Evolutionary conservation across 2,888 invertebrate genomes (phyloP), one percentile per base, ranked within the genome.

Genomic region (Neocrepidodera transversa): DNA sequence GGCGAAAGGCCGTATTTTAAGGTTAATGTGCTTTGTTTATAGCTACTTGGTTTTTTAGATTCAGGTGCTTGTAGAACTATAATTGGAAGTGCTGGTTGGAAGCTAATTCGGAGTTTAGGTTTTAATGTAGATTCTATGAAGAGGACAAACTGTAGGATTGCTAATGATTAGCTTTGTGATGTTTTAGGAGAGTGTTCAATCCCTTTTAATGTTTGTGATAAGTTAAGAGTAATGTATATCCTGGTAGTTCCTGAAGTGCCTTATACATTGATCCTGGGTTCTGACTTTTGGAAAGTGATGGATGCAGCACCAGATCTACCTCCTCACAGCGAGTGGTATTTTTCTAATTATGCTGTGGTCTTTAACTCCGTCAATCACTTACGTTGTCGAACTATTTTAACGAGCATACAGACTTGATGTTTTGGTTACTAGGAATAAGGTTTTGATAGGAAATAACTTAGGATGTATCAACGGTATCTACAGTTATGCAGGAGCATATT

Each of bases 401-500:
- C 28, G 5, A 8, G 10, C 2, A 2, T 4, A 2, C 18, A 40
- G 10, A 28, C 42, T 26, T 8, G 8, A 28, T 6, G 28, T 10
- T 8, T 28, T 28, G 10, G 28, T 60, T 54, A 10, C 63, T 65
- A 23, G 61, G 62, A 36, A 56, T 58, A 17, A 16, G 59, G 18
- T 57, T 53, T 40, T 66, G 61, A 40, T 60, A 58, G 7, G 64
- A 66, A 2, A 54, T 59, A 4, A 62, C 62, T 14, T 28, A 10
- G 28, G 51, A 20, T 7, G 49, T 47, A 8, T 62, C 59, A 52
- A 36, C 51, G 23, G 6, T 35, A 6, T 26, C n/a, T n/a, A n/a
- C n/a, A n/a, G n/a, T n/a, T n/a, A n/a, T n/a, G n/a, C n/a, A n/a
- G n/a, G n/a, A n/a, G n/a, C n/a, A n/a, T n/a, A n/a, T n/a, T n/a